Percentiles rank a stretch among this genome's conserved stretches.
Evolutionary conservation across 1,140 invertebrate species (phyloP).

Genomic region (Hylyphantes graminicola): DNA sequence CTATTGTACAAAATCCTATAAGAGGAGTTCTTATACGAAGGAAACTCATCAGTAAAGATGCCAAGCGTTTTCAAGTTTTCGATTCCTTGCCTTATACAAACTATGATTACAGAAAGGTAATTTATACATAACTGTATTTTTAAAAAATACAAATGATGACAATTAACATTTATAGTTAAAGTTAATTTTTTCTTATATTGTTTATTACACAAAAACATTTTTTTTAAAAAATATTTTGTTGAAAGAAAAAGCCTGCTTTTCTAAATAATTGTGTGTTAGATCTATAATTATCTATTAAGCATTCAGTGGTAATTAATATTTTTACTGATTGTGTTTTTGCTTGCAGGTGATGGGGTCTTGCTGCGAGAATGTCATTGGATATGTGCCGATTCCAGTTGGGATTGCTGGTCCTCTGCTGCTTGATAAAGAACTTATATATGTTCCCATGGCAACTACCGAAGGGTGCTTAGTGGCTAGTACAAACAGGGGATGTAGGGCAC

Average conservation of each 20-base stretch:
- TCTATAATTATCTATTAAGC: neutral
- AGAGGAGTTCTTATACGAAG: constrained; percentile 85
- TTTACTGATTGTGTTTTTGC: neutral
- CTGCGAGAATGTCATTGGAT: constrained; percentile 99
- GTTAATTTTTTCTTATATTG: too few relatives aligned
- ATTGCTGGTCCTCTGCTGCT: constrained; percentile 92
- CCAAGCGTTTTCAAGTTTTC: constrained; percentile 69
- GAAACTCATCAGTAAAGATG: constrained; percentile 61
- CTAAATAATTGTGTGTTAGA: neutral
- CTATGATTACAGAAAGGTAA: constrained; percentile 88
- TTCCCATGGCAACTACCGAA: constrained; percentile 99
- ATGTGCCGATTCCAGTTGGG: constrained; percentile 95
- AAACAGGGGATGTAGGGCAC: constrained; percentile 93
- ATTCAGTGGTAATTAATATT: neutral
- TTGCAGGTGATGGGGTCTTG: constrained; percentile 88
- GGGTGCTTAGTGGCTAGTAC: constrained; percentile 97
- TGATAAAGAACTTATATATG: constrained; percentile 82
- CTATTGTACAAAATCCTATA: constrained; percentile 80
- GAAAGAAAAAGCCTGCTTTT: neutral
- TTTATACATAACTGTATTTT: neutral
- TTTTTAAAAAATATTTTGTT: too few relatives aligned
- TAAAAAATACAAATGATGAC: neutral
- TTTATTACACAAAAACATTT: too few relatives aligned
- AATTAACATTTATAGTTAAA: too few relatives aligned
- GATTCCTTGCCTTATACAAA: constrained; percentile 82